Evolutionary conservation across 2,113 vertebrate species (phyloP).

Genomic region (Grammomys surdaster): DNA sequence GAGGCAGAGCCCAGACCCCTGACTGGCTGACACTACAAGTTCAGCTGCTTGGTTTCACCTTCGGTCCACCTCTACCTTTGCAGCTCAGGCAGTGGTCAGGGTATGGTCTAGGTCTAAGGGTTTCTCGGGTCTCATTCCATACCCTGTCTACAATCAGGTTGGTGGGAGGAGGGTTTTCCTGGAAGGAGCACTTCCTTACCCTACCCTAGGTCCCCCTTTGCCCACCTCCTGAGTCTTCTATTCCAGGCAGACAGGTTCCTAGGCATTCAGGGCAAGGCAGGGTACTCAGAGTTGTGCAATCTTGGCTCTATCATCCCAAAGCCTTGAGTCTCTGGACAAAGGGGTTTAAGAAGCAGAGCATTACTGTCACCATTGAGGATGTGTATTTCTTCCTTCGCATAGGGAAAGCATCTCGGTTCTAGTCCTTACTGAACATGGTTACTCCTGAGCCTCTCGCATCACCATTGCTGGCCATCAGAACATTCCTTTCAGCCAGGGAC

Average conservation of each 20-base stretch:
- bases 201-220: no score
- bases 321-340: background rate
- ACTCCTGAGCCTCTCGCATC: accelerated
- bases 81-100: background rate
- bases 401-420: background rate
- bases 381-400: background rate
- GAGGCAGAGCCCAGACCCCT: background rate
- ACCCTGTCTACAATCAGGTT: background rate
- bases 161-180: background rate
- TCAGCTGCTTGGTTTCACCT: background rate
- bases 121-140: background rate
- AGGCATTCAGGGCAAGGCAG: background rate
- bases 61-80: background rate
- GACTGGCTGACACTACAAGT: background rate
- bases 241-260: no score
- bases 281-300: background rate
- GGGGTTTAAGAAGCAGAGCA: background rate
- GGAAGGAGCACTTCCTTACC: background rate
- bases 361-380: background rate
- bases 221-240: background rate
- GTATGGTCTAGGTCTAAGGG: background rate
- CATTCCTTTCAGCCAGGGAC: no score
- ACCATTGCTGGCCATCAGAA: no score
- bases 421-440: accelerated
- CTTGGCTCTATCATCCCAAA: background rate